These are phyloP conservation scores for Diogma glabrata DNA, from an alignment of 2,888 invertebrate genomes.

Conservation along the genomic window DNA sequence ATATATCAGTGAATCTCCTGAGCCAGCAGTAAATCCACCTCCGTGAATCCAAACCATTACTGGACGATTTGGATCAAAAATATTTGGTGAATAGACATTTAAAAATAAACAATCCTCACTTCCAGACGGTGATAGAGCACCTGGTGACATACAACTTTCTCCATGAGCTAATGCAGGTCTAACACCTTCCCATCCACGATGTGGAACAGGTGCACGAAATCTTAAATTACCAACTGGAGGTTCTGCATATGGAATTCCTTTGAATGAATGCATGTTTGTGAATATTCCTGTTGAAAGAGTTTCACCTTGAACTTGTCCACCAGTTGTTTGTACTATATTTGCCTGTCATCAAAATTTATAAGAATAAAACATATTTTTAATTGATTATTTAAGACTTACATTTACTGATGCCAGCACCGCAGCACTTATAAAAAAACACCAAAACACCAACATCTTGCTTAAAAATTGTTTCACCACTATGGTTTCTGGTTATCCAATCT, in stretches of 20 bases:
- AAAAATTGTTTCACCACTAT: too few relatives aligned
- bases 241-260: constrained; percentile 16
- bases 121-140: constrained; percentile 27
- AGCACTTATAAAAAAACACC: too few relatives aligned
- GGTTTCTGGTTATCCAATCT: too few relatives aligned
- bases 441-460: too few relatives aligned
- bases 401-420: too few relatives aligned
- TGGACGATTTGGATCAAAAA: constrained; percentile 5
- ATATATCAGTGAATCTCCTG: constrained; percentile 12
- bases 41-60: constrained; percentile 17
- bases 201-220: constrained; percentile 14
- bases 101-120: constrained; percentile 17
- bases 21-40: constrained; percentile 16
- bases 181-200: constrained; percentile 14
- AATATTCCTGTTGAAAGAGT: constrained; percentile 5
- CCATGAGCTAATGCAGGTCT: constrained; percentile 11
- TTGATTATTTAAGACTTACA: too few relatives aligned
- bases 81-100: constrained; percentile 15
- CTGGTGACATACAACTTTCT: constrained; percentile 11
- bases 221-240: constrained; percentile 14
- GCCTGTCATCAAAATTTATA: background rate
- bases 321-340: constrained; percentile 1
- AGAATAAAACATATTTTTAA: too few relatives aligned
- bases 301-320: background rate
- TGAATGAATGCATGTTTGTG: background rate